Percentiles rank a stretch among this genome's conserved stretches.
phyloP scores from a whole-genome alignment of 2,113 vertebrate species.

The Bungarus multicinctus region DNA sequence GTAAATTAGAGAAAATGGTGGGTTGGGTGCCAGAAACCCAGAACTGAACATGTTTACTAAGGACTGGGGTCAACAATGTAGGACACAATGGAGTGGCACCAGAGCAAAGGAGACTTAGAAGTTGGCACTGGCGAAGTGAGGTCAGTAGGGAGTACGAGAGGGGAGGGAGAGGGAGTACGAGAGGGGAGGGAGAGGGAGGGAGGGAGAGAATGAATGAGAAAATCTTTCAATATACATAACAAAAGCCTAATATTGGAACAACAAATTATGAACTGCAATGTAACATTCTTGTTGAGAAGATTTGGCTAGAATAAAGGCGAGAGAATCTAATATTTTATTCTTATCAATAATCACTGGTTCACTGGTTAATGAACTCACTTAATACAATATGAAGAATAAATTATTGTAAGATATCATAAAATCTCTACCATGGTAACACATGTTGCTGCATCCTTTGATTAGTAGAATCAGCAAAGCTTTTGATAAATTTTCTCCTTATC shows the following conservation, averaged over 20 bases:
- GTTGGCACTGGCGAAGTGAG: background rate
- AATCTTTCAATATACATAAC: background rate
- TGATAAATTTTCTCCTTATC: background rate
- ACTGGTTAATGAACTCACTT: background rate
- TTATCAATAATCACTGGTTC: background rate
- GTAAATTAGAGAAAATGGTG: background rate
- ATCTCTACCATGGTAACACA: background rate
- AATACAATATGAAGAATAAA: background rate
- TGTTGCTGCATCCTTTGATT: background rate
- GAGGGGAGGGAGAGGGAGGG: fast-evolving
- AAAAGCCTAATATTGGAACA: background rate
- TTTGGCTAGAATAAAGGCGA: background rate
- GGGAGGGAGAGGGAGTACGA: no score
- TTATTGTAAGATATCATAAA: background rate
- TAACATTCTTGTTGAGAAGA: background rate
- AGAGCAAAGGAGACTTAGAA: background rate
- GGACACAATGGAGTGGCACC: background rate
- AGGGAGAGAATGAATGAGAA: background rate
- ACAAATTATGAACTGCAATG: background rate
- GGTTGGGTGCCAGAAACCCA: background rate
- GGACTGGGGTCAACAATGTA: background rate
- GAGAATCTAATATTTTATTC: background rate
- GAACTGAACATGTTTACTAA: background rate
- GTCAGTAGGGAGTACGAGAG: background rate
- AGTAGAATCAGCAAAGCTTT: background rate